Evolutionary conservation across 2,113 vertebrate genomes (phyloP).

Genomic region (Salvelinus sp.): DNA sequence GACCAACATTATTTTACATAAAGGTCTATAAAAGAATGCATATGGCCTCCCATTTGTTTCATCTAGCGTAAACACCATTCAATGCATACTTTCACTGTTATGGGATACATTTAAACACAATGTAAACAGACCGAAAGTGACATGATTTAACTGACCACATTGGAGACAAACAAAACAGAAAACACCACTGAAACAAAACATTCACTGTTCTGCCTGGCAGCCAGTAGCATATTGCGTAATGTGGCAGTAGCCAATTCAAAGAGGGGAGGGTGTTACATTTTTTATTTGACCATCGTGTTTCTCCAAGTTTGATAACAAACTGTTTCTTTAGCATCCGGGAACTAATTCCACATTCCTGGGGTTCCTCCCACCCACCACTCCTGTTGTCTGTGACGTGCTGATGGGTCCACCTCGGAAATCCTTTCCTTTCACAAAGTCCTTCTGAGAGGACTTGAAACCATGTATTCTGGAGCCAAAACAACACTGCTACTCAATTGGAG

Average conservation of each 20-base stretch:
- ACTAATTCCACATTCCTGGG: slow-evolving; percentile 20
- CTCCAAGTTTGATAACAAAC: slow-evolving; percentile 24
- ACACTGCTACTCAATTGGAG: slow-evolving; percentile 50
- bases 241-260: slow-evolving; percentile 10
- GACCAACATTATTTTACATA: too few species aligned
- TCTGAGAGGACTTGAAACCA: slow-evolving; percentile 28
- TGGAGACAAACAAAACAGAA: slow-evolving; percentile 3
- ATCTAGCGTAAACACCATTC: neutral
- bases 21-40: too few species aligned
- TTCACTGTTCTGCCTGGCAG: neutral
- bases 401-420: slow-evolving; percentile 32
- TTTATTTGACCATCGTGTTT: slow-evolving; percentile 2
- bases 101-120: neutral
- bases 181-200: slow-evolving; percentile 1
- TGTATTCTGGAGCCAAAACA: slow-evolving; percentile 51
- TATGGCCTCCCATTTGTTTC: too few species aligned
- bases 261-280: neutral
- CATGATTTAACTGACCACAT: neutral
- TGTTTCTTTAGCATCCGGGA: slow-evolving; percentile 27
- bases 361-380: slow-evolving; percentile 20
- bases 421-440: slow-evolving; percentile 17
- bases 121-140: neutral
- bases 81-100: neutral
- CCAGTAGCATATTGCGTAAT: slow-evolving; percentile 44
- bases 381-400: slow-evolving; percentile 2